Evolutionary conservation across 2,797 vertebrate species (phyloP).

Genomic region (Parambassis ranga): DNA sequence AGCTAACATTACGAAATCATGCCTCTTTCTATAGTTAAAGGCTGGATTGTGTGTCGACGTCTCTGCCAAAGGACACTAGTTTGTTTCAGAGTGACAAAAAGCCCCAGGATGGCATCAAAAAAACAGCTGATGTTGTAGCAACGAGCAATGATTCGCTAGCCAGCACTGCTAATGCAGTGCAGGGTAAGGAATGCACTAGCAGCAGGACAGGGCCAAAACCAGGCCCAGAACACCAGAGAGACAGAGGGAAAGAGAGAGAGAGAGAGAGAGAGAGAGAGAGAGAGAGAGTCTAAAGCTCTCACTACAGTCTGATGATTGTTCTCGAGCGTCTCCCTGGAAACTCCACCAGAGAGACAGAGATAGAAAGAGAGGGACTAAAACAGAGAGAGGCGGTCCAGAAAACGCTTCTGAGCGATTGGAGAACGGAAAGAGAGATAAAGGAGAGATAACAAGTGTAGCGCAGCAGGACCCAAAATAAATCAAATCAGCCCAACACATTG

Average conservation of each 20-base stretch:
- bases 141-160: slow-evolving; percentile 11
- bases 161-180: slow-evolving; percentile 9
- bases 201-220: slow-evolving; percentile 24
- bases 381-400: neutral
- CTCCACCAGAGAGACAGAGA: slow-evolving; percentile 17
- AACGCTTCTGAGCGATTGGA: slow-evolving; percentile 4
- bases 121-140: slow-evolving; percentile 21
- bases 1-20: slow-evolving; percentile 20
- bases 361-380: slow-evolving; percentile 10
- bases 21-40: neutral
- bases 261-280: neutral
- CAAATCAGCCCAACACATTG: no score
- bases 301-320: slow-evolving; percentile 56
- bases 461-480: neutral
- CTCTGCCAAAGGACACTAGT: no score
- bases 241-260: neutral
- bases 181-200: slow-evolving; percentile 21
- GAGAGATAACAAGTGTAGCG: neutral
- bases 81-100: neutral
- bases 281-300: slow-evolving; percentile 20
- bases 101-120: neutral
- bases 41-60: neutral
- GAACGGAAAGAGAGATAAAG: neutral
- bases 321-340: slow-evolving; percentile 51
- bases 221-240: slow-evolving; percentile 18